phyloP scores from a whole-genome alignment of 1,140 invertebrate genomes.

The Drosophila kepulauana region DNA sequence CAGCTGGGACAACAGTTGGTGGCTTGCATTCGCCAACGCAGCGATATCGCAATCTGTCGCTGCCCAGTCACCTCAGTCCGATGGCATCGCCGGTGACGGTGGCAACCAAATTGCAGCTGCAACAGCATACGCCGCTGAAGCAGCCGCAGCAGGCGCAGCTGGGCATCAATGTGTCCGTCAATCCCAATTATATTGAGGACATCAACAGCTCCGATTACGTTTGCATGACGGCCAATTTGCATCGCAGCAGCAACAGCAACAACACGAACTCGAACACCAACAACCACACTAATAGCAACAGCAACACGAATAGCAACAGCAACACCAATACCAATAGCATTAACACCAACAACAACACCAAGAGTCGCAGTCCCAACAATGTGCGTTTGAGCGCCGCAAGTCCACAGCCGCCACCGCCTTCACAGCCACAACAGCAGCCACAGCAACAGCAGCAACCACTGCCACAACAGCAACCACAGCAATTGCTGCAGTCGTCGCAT shows the following conservation, averaged over 20 bases:
- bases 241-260: constrained; percentile 52
- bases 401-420: constrained; percentile 16
- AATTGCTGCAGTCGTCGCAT: background rate
- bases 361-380: constrained; percentile 40
- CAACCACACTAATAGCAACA: constrained; percentile 47
- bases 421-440: background rate
- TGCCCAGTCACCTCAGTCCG: constrained; percentile 59
- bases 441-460: constrained; percentile 2
- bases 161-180: constrained; percentile 79
- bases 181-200: constrained; percentile 86
- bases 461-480: background rate
- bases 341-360: background rate
- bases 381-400: constrained; percentile 20
- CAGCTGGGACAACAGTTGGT: constrained; percentile 29
- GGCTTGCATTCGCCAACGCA: constrained; percentile 68
- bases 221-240: constrained; percentile 88
- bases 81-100: constrained; percentile 53
- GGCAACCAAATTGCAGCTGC: constrained; percentile 41
- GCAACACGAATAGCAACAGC: constrained; percentile 18
- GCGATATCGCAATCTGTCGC: constrained; percentile 64
- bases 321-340: background rate
- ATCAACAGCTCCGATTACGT: constrained; percentile 90
- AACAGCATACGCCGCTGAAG: constrained; percentile 79
- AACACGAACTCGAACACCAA: constrained; percentile 13
- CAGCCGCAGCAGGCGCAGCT: constrained; percentile 39